Conservation (phyloP, 2,113 vertebrate species). For the Vicugna pacos region DNA sequence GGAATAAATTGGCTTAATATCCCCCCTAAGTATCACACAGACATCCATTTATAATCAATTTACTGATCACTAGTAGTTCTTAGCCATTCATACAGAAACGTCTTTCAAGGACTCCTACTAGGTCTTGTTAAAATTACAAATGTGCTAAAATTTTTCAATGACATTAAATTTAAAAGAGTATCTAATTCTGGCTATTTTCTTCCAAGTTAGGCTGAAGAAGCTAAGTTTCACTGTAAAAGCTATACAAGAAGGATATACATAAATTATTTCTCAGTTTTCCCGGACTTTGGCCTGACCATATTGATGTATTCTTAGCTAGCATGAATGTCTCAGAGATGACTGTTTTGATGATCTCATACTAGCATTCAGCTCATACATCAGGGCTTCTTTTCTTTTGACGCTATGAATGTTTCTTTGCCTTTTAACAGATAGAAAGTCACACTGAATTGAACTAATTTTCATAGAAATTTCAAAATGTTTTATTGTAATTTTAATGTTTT, state of each 20-base stretch:
- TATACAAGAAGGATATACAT: not conserved
- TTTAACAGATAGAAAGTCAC: not conserved
- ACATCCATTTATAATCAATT: not conserved
- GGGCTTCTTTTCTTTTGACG: not conserved
- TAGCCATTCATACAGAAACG: not conserved
- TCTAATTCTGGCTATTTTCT: not conserved
- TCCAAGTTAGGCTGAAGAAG: not conserved
- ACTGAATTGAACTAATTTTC: not conserved
- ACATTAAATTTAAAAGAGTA: not conserved
- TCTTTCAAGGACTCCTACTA: not conserved
- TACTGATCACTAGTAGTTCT: slow-evolving; percentile 13
- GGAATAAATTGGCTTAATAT: not conserved
- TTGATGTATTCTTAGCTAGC: not conserved
- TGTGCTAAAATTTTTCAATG: not conserved
- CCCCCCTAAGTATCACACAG: not conserved
- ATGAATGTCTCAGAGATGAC: not conserved
- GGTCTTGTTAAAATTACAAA: not conserved
- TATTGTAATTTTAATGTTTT: not conserved
- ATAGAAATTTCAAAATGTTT: slow-evolving; percentile 17
- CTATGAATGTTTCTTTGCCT: not conserved
- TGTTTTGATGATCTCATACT: not conserved
- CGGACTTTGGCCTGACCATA: not conserved
- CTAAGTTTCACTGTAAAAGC: not conserved
- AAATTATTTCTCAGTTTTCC: not conserved
- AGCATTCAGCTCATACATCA: not conserved